Evolutionary conservation across 2,888 invertebrate species (phyloP).

Genomic region (Cephus pulcher): DNA sequence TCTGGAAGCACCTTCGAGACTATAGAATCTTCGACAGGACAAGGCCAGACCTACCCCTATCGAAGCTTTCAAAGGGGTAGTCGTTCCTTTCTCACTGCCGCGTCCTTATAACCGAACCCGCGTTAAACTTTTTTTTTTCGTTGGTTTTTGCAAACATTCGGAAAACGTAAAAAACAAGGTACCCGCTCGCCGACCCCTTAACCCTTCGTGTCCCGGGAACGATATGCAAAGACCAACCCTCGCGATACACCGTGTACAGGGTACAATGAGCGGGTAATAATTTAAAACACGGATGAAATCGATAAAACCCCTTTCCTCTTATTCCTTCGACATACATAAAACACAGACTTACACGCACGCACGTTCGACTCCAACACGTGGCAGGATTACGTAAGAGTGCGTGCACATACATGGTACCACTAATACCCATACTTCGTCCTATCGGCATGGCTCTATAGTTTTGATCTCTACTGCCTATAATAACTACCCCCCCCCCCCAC

Average conservation of each 20-base stretch:
- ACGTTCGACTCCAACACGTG: not conserved
- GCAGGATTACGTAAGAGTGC: slow-evolving; percentile 11
- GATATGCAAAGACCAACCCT: slow-evolving; percentile 31
- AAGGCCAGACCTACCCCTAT: slow-evolving; percentile 59
- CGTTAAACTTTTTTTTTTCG: not conserved
- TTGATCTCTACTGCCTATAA: not conserved
- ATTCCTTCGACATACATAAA: not conserved
- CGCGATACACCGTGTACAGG: slow-evolving; percentile 20
- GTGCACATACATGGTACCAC: not conserved
- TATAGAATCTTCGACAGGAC: slow-evolving; percentile 73
- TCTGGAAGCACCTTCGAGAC: slow-evolving; percentile 47
- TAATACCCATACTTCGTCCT: not conserved
- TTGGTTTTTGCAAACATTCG: not conserved
- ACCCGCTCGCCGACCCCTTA: slow-evolving; percentile 1
- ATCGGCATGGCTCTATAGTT: not conserved
- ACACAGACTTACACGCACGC: not conserved
- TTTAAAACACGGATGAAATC: slow-evolving; percentile 57
- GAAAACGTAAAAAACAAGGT: not conserved
- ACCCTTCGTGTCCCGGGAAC: slow-evolving; percentile 10
- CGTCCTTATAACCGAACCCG: not conserved
- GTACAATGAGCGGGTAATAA: slow-evolving; percentile 50
- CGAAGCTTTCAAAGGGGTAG: slow-evolving; percentile 72
- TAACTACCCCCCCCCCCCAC: not conserved
- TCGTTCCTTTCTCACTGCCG: slow-evolving; percentile 62
- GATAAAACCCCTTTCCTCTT: slow-evolving; percentile 36